Evolutionary conservation across 2,797 vertebrate genomes (phyloP).

Genomic region (Cyprinodon diabolis): DNA sequence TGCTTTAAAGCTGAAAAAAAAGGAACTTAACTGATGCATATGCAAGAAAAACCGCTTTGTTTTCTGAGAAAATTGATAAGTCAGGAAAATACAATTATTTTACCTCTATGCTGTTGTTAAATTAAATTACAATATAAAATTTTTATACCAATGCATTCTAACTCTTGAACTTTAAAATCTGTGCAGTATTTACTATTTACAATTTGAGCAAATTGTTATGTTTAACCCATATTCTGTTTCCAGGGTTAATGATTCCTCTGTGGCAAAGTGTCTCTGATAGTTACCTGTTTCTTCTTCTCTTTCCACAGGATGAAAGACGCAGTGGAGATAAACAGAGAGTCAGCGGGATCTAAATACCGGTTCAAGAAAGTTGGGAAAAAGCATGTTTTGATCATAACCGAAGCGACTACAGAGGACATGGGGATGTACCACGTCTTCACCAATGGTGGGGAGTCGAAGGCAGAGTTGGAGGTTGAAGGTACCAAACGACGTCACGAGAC

Average conservation of each 20-base stretch:
- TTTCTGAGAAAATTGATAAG: neutral
- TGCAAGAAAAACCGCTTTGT: neutral
- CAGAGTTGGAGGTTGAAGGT: slow-evolving; percentile 92
- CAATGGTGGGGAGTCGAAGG: slow-evolving; percentile 90
- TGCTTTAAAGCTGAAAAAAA: no score
- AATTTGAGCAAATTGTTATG: neutral
- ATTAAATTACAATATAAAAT: neutral
- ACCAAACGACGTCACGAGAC: neutral
- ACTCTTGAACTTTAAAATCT: neutral
- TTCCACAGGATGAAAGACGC: slow-evolving; percentile 89
- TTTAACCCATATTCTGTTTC: no score
- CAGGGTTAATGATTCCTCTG: slow-evolving; percentile 19
- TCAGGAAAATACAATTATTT: neutral
- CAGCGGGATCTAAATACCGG: slow-evolving; percentile 85
- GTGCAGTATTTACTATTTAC: neutral
- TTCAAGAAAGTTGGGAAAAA: slow-evolving; percentile 92
- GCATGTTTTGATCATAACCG: slow-evolving; percentile 88
- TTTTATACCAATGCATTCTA: neutral
- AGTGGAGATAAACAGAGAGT: slow-evolving; percentile 86
- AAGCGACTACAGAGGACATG: slow-evolving; percentile 84
- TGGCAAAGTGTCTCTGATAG: slow-evolving; percentile 12
- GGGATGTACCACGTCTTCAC: slow-evolving; percentile 85
- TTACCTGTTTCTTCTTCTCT: neutral
- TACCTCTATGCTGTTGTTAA: neutral
- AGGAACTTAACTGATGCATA: no score